phyloP scores from a whole-genome alignment of 2,888 invertebrate species.

The Drosophila anomalata region DNA sequence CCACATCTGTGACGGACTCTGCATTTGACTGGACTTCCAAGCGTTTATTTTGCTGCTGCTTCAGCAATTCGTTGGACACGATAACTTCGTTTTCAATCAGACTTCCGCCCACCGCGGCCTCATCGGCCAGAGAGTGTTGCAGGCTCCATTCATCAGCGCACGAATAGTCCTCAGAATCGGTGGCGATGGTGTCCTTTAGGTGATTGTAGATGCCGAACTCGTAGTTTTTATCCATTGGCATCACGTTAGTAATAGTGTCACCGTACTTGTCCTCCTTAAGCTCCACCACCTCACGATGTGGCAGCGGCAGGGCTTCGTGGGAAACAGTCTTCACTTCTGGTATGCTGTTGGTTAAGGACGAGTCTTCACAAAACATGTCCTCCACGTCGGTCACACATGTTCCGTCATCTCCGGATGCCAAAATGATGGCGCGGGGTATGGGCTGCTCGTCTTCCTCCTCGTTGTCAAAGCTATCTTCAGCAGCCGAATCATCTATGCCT shows the following conservation, averaged over 20 bases:
- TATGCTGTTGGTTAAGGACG: constrained; percentile 38
- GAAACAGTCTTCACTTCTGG: constrained; percentile 53
- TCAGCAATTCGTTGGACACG: constrained; percentile 77
- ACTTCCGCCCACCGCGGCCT: constrained; percentile 43
- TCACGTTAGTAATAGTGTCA: constrained; percentile 84
- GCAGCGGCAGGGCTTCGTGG: constrained; percentile 80
- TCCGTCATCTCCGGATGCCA: constrained; percentile 79
- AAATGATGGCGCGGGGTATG: constrained; percentile 76
- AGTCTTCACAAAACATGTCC: constrained; percentile 77
- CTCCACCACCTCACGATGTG: constrained; percentile 84
- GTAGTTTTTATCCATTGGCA: constrained; percentile 83
- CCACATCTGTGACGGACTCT: constrained; percentile 84
- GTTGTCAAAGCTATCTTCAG: constrained; percentile 75
- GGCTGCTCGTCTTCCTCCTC: constrained; percentile 81
- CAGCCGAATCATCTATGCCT: constrained; percentile 83
- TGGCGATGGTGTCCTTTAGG: constrained; percentile 83
- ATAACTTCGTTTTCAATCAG: constrained; percentile 77
- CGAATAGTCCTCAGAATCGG: constrained; percentile 82
- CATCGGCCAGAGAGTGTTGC: constrained; percentile 52
- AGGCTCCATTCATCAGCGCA: constrained; percentile 75
- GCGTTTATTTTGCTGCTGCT: constrained; percentile 73
- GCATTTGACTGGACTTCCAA: constrained; percentile 75
- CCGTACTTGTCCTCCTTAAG: constrained; percentile 83
- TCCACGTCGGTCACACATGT: constrained; percentile 83
- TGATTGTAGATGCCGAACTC: constrained; percentile 78